A percentile compares a stretch with the other conserved stretches of the same genome.
Conservation (phyloP, 2,113 vertebrate genomes). For the Embiotoca jacksoni region DNA sequence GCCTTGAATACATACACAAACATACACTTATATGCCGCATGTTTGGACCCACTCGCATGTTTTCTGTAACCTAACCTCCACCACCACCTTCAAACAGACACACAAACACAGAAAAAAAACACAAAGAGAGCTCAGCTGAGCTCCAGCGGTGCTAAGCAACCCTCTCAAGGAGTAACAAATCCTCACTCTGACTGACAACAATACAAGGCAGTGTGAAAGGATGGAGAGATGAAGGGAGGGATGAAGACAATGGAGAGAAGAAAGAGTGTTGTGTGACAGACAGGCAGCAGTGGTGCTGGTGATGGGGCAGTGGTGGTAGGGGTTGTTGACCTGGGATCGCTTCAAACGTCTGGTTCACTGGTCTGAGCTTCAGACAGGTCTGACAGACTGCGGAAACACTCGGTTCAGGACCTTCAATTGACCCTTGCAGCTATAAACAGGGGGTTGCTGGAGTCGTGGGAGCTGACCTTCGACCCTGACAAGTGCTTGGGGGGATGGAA, state of each 20-base stretch:
- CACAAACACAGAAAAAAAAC: conserved; percentile 18
- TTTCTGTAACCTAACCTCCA: conserved; percentile 29
- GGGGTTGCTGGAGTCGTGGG: background rate
- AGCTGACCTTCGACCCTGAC: conserved; percentile 48
- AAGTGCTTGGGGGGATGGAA: conserved; percentile 1
- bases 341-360: conserved; percentile 28
- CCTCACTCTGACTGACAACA: conserved; percentile 65
- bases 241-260: conserved; percentile 44
- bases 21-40: background rate
- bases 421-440: conserved; percentile 52
- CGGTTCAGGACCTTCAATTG: conserved; percentile 59
- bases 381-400: conserved; percentile 56
- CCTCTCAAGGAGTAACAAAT: conserved; percentile 60
- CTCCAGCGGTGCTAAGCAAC: conserved; percentile 51
- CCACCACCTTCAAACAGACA: conserved; percentile 32
- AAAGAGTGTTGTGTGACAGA: conserved; percentile 51
- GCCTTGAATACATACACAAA: background rate
- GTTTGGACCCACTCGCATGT: background rate
- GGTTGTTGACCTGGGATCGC: conserved; percentile 47
- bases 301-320: conserved; percentile 1
- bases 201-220: conserved; percentile 58
- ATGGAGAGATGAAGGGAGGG: conserved; percentile 58
- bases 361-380: conserved; percentile 34
- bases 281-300: conserved; percentile 11
- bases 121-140: conserved; percentile 40